phyloP scores from a whole-genome alignment of 2,888 invertebrate species.

The Acanthosepion lycidas region DNA sequence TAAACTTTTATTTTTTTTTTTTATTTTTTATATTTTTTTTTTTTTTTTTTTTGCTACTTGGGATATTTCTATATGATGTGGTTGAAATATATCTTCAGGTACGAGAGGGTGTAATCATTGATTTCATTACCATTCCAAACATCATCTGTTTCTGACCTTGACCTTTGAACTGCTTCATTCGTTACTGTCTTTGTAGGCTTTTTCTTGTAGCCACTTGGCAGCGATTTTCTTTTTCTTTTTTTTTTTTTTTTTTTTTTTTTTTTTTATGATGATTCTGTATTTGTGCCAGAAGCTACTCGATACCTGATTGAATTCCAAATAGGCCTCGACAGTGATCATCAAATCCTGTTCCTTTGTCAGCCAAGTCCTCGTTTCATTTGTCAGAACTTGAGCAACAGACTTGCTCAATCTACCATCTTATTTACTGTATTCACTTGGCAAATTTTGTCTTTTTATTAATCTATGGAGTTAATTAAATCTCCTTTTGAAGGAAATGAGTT shows the following conservation, averaged over 20 bases:
- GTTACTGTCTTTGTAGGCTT: neutral
- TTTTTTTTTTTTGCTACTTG: neutral
- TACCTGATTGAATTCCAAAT: neutral
- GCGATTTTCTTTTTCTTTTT: too few relatives aligned
- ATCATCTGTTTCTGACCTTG: too few relatives aligned
- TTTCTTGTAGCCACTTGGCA: neutral
- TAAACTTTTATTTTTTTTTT: neutral
- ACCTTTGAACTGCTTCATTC: neutral
- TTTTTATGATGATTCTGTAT: neutral
- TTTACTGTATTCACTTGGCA: neutral
- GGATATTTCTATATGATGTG: too few relatives aligned
- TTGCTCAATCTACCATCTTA: neutral
- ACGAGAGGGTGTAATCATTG: too few relatives aligned
- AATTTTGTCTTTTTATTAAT: neutral
- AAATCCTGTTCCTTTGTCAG: neutral
- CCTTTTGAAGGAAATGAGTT: neutral
- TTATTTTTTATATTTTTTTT: too few relatives aligned
- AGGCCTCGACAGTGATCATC: too few relatives aligned
- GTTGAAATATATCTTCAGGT: too few relatives aligned
- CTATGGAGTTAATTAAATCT: neutral
- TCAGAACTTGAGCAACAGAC: neutral
- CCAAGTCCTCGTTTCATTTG: neutral
- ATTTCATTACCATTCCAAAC: too few relatives aligned
- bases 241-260: too few relatives aligned
- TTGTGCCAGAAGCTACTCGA: neutral